Conservation (phyloP, 1,140 invertebrate species). For the Pseudomyrmex dendroicus region DNA sequence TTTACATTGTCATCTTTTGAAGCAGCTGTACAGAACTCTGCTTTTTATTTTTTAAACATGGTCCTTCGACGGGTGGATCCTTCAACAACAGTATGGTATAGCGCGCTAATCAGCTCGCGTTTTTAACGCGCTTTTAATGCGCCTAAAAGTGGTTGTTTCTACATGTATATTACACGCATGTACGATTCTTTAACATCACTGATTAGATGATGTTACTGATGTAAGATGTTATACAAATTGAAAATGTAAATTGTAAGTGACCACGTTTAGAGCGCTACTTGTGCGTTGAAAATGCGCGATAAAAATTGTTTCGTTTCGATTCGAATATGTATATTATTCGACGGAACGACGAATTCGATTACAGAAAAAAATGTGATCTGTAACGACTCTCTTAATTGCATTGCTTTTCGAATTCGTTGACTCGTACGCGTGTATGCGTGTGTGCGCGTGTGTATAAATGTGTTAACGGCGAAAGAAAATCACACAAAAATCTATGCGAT, state of each 20-base stretch:
- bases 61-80: constrained; percentile 59
- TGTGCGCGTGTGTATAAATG: not conserved
- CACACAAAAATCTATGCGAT: not conserved
- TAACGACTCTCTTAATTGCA: constrained; percentile 22
- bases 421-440: constrained; percentile 43
- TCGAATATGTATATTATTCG: constrained; percentile 22
- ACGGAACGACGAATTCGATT: constrained; percentile 35
- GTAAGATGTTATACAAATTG: too few species aligned
- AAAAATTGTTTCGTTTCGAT: constrained; percentile 22
- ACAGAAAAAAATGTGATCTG: constrained; percentile 24
- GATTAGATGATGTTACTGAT: too few species aligned
- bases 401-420: constrained; percentile 39
- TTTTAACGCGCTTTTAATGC: not conserved
- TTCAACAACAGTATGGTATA: constrained; percentile 62
- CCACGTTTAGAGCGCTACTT: not conserved
- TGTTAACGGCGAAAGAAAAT: not conserved
- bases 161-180: not conserved
- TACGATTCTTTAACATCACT: too few species aligned
- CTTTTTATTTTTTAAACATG: constrained; percentile 30
- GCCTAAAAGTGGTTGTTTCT: not conserved
- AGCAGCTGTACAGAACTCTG: not conserved
- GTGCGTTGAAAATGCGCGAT: constrained; percentile 19
- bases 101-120: constrained; percentile 39
- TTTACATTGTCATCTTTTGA: constrained; percentile 8
- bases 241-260: not conserved